Base-by-base conservation (phyloP, 2,113 vertebrate species). In the Nerophis ophidion region DNA sequence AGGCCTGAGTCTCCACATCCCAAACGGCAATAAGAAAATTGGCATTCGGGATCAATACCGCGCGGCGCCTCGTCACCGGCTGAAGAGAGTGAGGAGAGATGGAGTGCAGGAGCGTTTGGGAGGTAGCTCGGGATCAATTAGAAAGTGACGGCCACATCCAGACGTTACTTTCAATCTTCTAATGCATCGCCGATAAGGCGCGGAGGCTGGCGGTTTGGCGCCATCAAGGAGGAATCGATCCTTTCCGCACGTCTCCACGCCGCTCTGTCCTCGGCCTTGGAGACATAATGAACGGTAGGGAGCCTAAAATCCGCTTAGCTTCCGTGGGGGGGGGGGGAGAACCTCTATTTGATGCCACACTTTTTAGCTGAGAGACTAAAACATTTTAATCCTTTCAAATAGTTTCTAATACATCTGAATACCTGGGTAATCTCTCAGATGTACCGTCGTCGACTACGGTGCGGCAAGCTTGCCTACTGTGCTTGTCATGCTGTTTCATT, bases 161-260 rank as follows among this genome's bases (percentile, higher is more conserved):
- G 81, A 87, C 83, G 77, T 87, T 83, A 83, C 76, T 84, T 91
- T 88, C 88, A 89, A 91, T 90, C 86, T 87, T 81, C 88, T 90
- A 91, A 91, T 89, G 89, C 87, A 87, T 83, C 49, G 42, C 61
- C 42, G 69, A 66, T 58, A 85, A 85, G 84, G 79, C 75, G 57
- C 51, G 69, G 61, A 74, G 68, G 58, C 70, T 54, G 5, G 60
- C 55, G 40, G 49, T 82, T 81, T 73, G 77, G 74, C 70, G 68
- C 64, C 80, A 83, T 83, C 78, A 72, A 74, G 77, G 60, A 75
- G 48, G 70, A 74, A 89, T 89, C 86, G 79, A 89, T 89, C 75
- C 76, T 75, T 81, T 75, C 58, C 42, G 55, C 76, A 81, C 76
- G 62, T 84, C 70, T 76, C 55, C 71, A 74, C 53, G 61, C 63